Evolutionary conservation across 2,888 invertebrate genomes (phyloP).

Genomic region (Eristalinus aeneus): DNA sequence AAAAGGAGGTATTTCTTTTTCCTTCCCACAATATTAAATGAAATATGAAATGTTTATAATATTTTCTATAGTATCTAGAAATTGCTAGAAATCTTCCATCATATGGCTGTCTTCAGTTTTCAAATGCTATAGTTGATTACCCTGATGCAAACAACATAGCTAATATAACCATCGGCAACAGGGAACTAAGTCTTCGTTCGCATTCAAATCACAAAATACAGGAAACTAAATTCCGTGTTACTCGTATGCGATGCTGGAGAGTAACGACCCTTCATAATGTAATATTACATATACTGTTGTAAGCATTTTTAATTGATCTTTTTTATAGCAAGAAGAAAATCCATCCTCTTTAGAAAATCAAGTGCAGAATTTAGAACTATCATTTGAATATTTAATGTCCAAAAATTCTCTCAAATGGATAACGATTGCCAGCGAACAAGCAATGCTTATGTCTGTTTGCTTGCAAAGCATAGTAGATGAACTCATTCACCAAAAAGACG

Average conservation of each 20-base stretch:
- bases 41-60: not conserved
- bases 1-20: constrained; percentile 85
- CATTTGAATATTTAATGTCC: constrained; percentile 96
- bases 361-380: constrained; percentile 85
- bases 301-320: not conserved
- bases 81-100: constrained; percentile 91
- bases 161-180: constrained; percentile 91
- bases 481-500: constrained; percentile 88
- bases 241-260: constrained; percentile 98
- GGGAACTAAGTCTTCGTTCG: constrained; percentile 90
- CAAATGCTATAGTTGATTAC: constrained; percentile 88
- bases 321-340: constrained; percentile 42
- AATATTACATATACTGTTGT: constrained; percentile 73
- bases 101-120: constrained; percentile 94
- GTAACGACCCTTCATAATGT: constrained; percentile 92
- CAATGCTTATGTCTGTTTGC: constrained; percentile 97
- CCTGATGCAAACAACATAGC: constrained; percentile 85
- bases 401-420: constrained; percentile 97
- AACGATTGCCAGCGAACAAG: constrained; percentile 93
- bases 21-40: no score
- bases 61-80: constrained; percentile 88
- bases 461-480: constrained; percentile 98
- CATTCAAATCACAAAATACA: constrained; percentile 84
- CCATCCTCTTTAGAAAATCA: constrained; percentile 66
- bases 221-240: constrained; percentile 95